Evolutionary conservation across 2,888 invertebrate species (phyloP).

Genomic region (Limnephilus marmoratus): DNA sequence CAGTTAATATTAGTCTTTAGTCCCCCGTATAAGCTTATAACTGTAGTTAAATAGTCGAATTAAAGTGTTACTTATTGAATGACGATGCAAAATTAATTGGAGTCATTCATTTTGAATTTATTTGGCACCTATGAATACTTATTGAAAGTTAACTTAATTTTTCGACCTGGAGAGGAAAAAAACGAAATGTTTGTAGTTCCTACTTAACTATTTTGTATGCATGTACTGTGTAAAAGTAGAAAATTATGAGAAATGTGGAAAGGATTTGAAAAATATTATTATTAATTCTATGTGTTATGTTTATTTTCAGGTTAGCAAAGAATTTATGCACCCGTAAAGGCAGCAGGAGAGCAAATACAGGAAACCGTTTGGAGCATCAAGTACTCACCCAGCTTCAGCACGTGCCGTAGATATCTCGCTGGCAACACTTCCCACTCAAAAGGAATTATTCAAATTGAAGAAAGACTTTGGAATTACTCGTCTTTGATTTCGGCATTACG

Average conservation of each 20-base stretch:
- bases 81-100: not conserved
- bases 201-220: not conserved
- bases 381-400: slow-evolving; percentile 90
- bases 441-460: slow-evolving; percentile 43
- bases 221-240: not conserved
- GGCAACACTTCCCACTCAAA: slow-evolving; percentile 18
- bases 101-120: not conserved
- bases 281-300: not conserved
- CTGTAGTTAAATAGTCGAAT: not conserved
- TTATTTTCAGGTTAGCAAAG: slow-evolving; percentile 84
- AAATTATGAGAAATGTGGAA: not conserved
- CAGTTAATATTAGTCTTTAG: not conserved
- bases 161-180: not conserved
- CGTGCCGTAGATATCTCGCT: slow-evolving; percentile 83
- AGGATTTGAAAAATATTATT: not conserved
- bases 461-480: slow-evolving; percentile 31
- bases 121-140: not conserved
- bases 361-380: slow-evolving; percentile 89
- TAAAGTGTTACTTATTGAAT: not conserved
- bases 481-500: slow-evolving; percentile 6
- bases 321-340: slow-evolving; percentile 89
- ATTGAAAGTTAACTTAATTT: not conserved
- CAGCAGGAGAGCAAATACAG: slow-evolving; percentile 90
- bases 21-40: not conserved
- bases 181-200: not conserved